These are phyloP conservation scores for Maconellicoccus hirsutus DNA, from an alignment of 1,140 invertebrate genomes.

Conservation along the genomic window DNA sequence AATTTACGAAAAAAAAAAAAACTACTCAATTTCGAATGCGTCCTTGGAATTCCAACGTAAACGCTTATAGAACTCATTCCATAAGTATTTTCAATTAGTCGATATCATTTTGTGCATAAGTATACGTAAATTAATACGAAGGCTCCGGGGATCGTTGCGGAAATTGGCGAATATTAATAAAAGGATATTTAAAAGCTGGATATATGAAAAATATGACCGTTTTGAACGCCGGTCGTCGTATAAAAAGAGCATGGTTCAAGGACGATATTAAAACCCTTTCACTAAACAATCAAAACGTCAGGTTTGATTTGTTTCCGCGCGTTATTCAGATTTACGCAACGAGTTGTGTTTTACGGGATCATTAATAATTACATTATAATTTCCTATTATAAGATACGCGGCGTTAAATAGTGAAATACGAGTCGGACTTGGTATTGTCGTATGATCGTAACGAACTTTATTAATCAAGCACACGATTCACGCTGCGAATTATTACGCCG, in stretches of 20 bases:
- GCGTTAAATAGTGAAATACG: not conserved
- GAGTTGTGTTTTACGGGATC: conserved; percentile 3
- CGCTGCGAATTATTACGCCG: not conserved
- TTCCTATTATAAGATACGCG: not conserved
- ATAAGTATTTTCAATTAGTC: too few relatives aligned
- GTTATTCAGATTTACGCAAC: not conserved
- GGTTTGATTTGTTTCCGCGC: conserved; percentile 4
- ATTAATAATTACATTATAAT: conserved; percentile 17
- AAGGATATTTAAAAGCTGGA: too few relatives aligned
- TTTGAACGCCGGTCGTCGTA: not conserved
- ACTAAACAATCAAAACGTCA: conserved; percentile 18
- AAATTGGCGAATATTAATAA: too few relatives aligned
- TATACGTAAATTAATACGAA: too few relatives aligned
- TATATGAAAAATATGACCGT: too few relatives aligned
- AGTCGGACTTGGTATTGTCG: not conserved
- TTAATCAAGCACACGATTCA: not conserved
- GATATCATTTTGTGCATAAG: too few relatives aligned
- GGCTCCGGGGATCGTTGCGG: too few relatives aligned
- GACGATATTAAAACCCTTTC: not conserved
- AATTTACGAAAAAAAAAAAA: too few relatives aligned
- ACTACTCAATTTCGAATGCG: too few relatives aligned
- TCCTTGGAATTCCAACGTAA: too few relatives aligned
- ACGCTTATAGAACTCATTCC: too few relatives aligned
- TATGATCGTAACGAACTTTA: not conserved
- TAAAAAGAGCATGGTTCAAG: not conserved